Evolutionary conservation across 2,888 invertebrate species (phyloP).

Genomic region (Anagyrus pseudococci): DNA sequence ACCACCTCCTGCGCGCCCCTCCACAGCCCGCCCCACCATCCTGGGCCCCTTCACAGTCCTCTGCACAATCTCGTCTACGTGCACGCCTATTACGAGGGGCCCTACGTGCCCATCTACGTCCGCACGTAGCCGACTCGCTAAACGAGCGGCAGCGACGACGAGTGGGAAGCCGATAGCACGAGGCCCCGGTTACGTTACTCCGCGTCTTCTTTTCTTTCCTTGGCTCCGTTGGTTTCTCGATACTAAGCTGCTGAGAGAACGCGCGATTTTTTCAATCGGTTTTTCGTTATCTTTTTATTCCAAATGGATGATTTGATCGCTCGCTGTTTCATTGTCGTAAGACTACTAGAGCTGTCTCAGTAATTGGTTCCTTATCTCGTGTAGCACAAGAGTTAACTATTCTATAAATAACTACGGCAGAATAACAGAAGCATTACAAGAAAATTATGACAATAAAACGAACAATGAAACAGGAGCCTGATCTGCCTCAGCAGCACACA

Average conservation of each 20-base stretch:
- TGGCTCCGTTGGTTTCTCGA: neutral
- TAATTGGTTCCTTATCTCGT: too few species aligned
- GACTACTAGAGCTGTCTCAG: too few species aligned
- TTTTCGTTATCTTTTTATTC: neutral
- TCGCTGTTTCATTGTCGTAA: too few species aligned
- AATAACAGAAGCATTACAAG: too few species aligned
- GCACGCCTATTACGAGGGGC: conserved; percentile 58
- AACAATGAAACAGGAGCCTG: too few species aligned
- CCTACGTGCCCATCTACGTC: conserved; percentile 47
- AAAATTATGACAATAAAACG: too few species aligned
- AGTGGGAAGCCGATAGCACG: neutral
- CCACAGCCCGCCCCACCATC: conserved; percentile 54
- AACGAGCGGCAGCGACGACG: neutral
- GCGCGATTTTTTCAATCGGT: neutral
- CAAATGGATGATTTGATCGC: too few species aligned
- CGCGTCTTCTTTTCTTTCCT: conserved; percentile 18
- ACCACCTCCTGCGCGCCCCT: conserved; percentile 53
- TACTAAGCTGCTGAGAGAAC: neutral
- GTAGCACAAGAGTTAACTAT: too few species aligned
- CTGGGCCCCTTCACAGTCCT: conserved; percentile 55
- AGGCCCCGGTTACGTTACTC: neutral
- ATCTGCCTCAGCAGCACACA: too few species aligned
- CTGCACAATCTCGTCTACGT: conserved; percentile 60
- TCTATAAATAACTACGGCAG: too few species aligned
- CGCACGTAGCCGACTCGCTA: conserved; percentile 43